These are phyloP conservation scores for Patiria pectinifera DNA, from an alignment of 53 echinoderm and acorn worm genomes.

Conservation along the genomic window DNA sequence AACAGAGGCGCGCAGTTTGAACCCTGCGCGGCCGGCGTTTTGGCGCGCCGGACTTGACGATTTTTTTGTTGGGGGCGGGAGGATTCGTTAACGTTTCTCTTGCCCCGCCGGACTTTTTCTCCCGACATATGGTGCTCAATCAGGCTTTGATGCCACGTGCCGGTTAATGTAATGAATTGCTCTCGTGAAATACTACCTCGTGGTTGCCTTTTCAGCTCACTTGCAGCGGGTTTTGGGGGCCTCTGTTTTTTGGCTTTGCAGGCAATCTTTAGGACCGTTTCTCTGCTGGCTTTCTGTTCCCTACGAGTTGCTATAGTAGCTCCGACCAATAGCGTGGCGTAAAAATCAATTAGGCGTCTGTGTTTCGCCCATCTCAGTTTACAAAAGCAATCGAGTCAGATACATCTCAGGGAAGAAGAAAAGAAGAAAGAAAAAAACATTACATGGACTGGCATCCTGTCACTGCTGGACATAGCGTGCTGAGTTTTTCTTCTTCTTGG, in stretches of 20 bases:
- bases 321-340: conserved; percentile 54
- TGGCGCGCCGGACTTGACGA: conserved; percentile 34
- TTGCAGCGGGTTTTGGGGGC: conserved; percentile 20
- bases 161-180: conserved; percentile 96
- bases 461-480: conserved; percentile 44
- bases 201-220: conserved; percentile 43
- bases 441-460: conserved; percentile 29
- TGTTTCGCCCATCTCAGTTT: conserved; percentile 79
- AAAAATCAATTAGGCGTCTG: conserved; percentile 82
- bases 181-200: conserved; percentile 80
- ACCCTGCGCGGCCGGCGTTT: conserved; percentile 37
- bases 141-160: conserved; percentile 89
- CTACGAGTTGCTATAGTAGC: background rate
- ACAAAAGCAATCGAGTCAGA: conserved; percentile 92
- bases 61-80: conserved; percentile 15
- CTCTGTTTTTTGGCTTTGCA: background rate
- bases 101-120: conserved; percentile 27
- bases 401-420: conserved; percentile 30
- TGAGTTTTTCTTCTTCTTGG: conserved; percentile 40
- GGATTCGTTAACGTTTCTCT: background rate
- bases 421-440: background rate
- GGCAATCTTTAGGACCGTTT: conserved; percentile 17
- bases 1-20: conserved; percentile 44
- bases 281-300: background rate
- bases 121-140: conserved; percentile 96